A percentile compares a stretch with the other conserved stretches of the same genome.
Conservation (phyloP, 2,888 invertebrate species). For the Dasypolia templi region DNA sequence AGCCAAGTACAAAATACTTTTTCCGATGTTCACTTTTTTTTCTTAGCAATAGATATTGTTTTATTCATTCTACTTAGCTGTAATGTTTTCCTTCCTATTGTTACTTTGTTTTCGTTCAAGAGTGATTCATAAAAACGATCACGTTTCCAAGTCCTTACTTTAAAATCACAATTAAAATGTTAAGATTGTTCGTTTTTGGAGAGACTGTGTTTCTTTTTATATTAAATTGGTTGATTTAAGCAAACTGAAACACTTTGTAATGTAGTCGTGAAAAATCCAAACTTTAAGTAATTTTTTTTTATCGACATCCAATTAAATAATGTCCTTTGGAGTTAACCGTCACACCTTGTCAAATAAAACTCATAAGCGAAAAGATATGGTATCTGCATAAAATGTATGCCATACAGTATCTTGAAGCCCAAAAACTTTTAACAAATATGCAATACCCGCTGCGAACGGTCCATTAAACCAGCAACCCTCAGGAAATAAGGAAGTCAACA, state of each 20-base stretch:
- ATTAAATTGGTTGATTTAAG: too few species aligned
- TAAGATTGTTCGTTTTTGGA: too few species aligned
- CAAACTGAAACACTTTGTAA: not conserved
- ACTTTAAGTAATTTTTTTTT: too few species aligned
- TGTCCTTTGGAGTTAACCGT: too few species aligned
- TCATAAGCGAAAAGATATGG: not conserved
- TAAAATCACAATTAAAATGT: not conserved
- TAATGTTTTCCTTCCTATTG: not conserved
- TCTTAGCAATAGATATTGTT: not conserved
- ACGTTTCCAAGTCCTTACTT: not conserved
- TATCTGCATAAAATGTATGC: too few species aligned
- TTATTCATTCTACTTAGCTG: not conserved
- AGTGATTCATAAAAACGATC: not conserved
- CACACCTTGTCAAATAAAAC: conserved; percentile 13
- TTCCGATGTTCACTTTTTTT: not conserved
- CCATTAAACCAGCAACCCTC: conserved; percentile 1
- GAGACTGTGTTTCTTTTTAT: too few species aligned
- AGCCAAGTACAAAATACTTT: not conserved
- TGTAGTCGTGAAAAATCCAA: not conserved
- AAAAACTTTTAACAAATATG: conserved; percentile 11
- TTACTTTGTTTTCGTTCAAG: not conserved
- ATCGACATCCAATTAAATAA: too few species aligned
- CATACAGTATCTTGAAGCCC: too few species aligned
- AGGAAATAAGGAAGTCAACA: conserved; percentile 61
- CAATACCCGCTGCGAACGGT: conserved; percentile 12